These are phyloP conservation scores for Lottia gigantea DNA, from an alignment of 2,888 invertebrate species.

Conservation along the genomic window DNA sequence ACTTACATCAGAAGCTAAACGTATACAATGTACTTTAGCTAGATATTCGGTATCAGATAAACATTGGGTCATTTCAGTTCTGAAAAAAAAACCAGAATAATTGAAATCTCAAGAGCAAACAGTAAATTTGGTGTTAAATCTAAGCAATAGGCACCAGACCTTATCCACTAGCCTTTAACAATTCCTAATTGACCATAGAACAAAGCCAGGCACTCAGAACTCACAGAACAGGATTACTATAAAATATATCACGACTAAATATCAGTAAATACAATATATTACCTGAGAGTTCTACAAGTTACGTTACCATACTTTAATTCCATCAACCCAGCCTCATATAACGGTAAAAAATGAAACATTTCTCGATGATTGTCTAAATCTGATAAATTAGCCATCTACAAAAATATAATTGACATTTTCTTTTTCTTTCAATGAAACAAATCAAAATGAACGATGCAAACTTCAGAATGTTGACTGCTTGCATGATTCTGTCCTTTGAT, in stretches of 20 bases:
- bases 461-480: no score
- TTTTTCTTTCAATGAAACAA: no score
- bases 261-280: not conserved
- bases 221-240: no score
- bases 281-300: conserved; percentile 67
- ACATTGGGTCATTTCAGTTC: conserved; percentile 89
- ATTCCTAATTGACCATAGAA: no score
- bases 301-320: conserved; percentile 79
- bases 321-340: conserved; percentile 87
- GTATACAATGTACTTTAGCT: conserved; percentile 93
- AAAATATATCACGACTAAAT: no score
- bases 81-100: conserved; percentile 75
- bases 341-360: conserved; percentile 72
- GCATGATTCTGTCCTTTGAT: no score
- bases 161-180: no score
- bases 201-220: no score
- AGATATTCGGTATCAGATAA: conserved; percentile 92
- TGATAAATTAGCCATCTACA: conserved; percentile 70
- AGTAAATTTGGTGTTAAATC: no score
- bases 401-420: not conserved
- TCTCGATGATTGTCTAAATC: conserved; percentile 87
- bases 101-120: no score
- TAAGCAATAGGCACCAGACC: no score
- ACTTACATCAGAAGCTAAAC: conserved; percentile 81
- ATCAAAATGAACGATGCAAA: no score